Evolutionary conservation across 2,797 vertebrate genomes (phyloP).

Genomic region (Pseudochromis fuscus): DNA sequence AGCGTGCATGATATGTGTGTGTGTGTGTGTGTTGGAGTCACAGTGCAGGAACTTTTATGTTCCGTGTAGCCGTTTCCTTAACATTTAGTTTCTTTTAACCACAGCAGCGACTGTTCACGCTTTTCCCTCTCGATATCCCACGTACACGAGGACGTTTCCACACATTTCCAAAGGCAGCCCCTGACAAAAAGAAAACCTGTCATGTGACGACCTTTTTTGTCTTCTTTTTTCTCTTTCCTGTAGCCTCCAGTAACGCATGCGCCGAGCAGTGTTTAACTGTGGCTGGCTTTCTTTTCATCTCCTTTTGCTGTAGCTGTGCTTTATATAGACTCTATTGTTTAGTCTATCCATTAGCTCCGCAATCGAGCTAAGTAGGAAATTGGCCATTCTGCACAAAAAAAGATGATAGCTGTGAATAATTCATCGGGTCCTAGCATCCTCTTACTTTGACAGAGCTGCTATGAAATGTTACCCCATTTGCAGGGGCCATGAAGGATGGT

Average conservation of each 20-base stretch:
- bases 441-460: slow-evolving; percentile 49
- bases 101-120: not conserved
- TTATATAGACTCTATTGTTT: slow-evolving; percentile 34
- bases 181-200: slow-evolving; percentile 53
- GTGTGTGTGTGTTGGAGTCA: not conserved
- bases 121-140: slow-evolving; percentile 19
- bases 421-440: slow-evolving; percentile 12
- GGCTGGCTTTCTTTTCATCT: slow-evolving; percentile 46
- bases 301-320: slow-evolving; percentile 29
- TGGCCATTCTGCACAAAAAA: not conserved
- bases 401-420: slow-evolving; percentile 37
- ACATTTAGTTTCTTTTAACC: not conserved
- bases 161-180: slow-evolving; percentile 58
- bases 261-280: slow-evolving; percentile 35
- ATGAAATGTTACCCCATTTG: slow-evolving; percentile 44
- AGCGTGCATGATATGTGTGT: not conserved
- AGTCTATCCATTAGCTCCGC: not conserved
- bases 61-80: not conserved
- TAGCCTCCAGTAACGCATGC: slow-evolving; percentile 71
- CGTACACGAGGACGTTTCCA: slow-evolving; percentile 47
- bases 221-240: slow-evolving; percentile 30
- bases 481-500: slow-evolving; percentile 13
- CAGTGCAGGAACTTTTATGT: slow-evolving; percentile 45
- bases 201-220: slow-evolving; percentile 77
- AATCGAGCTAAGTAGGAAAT: slow-evolving; percentile 2